Evolutionary conservation across 2,113 vertebrate species (phyloP).

Genomic region (Thermophis baileyi): DNA sequence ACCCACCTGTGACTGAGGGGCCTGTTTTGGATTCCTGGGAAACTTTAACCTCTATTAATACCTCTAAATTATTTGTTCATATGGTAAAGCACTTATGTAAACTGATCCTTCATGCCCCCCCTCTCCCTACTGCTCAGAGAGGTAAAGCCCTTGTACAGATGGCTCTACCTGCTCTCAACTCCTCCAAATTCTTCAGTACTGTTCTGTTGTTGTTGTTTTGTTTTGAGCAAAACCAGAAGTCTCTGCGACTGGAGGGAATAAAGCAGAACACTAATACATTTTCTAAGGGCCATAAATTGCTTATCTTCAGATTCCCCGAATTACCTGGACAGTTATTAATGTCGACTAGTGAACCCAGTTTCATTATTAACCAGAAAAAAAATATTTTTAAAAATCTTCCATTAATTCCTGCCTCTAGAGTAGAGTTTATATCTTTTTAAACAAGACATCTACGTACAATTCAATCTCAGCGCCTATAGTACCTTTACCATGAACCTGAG

Average conservation of each 20-base stretch:
- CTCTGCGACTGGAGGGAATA: conserved; percentile 7
- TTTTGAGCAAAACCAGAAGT: conserved; percentile 36
- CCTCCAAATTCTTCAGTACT: conserved; percentile 29
- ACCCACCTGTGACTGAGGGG: conserved; percentile 86
- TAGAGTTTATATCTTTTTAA: not conserved
- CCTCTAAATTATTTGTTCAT: conserved; percentile 88
- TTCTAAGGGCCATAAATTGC: conserved; percentile 35
- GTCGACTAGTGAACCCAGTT: not conserved
- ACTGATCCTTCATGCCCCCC: conserved; percentile 65
- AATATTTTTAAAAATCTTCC: not conserved
- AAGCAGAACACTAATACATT: conserved; percentile 16
- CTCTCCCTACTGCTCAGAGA: conserved; percentile 57
- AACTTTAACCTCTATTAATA: conserved; percentile 93
- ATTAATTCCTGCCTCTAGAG: not conserved
- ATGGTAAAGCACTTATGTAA: conserved; percentile 90
- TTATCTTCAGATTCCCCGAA: not conserved
- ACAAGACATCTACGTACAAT: not conserved
- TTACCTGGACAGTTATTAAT: not conserved
- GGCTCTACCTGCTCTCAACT: conserved; percentile 74
- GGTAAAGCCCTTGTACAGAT: conserved; percentile 70
- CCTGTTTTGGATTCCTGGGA: conserved; percentile 79
- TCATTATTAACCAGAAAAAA: not conserved
- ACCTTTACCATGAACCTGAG: not conserved
- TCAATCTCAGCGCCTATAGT: not conserved
- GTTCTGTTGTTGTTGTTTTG: not conserved